Base-by-base conservation (phyloP, 2,888 invertebrate species). In the Tolmerus cingulatus region DNA sequence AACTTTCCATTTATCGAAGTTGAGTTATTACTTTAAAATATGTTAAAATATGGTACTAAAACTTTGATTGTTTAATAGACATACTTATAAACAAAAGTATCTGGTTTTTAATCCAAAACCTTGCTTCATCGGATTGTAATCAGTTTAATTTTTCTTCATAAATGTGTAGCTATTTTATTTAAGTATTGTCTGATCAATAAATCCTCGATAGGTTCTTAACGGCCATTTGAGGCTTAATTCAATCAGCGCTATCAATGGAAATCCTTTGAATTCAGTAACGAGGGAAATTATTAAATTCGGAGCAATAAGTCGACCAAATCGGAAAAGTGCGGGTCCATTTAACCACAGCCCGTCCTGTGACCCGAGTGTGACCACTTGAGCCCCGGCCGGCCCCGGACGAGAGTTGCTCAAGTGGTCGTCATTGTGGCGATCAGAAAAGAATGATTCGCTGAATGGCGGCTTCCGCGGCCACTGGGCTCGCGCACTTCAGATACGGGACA, bases 291-390 rank as follows among this genome's bases (percentile, higher is more conserved):
- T 82, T 74, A 74, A 85, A 74, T 85, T 74, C 43, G 43, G 16
- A 43, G 27, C 74, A 85, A 85, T 74, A 85, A 46, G 5, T 37
- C n/a, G 74, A 27, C 19, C 9, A 46, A 27, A 74, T 66, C 82
- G 66, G 23, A 74, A 74, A 85, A 74, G 43, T 85, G 85, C 85
- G 85, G 85, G 85, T 85, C 74, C 74, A 85, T 85, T 85, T 74
- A 85, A 51, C 43, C 43, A n/a, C 8, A 74, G 37, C 30, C 30
- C 23, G 30, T 57, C 23, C 57, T n/a, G 5, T 85, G 85, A 85
- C 85, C 85, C 8, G n/a, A 57, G 85, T 46, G 51, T 85, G 85
- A 74, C 85, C 85, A 74, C 74, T 85, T 74, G 85, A 46, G 43
- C 85, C n/a, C 74, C 37, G 74, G 74, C 23, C 34, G 5, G 23